Conservation (phyloP, 2,113 vertebrate species). For the Sterrhoptilus dennistouni region DNA sequence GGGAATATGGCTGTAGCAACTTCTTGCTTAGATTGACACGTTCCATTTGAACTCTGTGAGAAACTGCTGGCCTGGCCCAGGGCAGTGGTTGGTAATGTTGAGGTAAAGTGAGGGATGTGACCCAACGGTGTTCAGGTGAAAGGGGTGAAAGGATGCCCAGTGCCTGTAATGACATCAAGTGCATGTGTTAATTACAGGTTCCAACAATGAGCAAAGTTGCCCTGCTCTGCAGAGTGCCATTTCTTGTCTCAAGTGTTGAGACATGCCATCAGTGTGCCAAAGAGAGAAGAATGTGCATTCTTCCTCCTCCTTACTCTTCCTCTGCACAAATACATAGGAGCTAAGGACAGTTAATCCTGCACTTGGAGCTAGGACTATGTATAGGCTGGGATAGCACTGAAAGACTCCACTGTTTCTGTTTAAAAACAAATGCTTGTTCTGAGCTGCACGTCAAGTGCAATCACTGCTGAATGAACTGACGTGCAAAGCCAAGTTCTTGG, state of each 20-base stretch:
- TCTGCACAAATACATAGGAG: background rate
- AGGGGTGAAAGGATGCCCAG: background rate
- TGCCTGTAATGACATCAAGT: background rate
- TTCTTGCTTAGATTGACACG: background rate
- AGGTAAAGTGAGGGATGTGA: background rate
- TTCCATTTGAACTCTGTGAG: background rate
- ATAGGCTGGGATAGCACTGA: slow-evolving; percentile 16
- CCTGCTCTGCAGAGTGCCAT: background rate
- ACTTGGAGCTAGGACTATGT: background rate
- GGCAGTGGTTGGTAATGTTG: background rate
- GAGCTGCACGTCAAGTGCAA: slow-evolving; percentile 39
- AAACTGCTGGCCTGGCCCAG: background rate
- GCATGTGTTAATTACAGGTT: background rate
- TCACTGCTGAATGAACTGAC: slow-evolving; percentile 52
- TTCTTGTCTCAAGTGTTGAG: background rate
- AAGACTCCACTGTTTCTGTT: slow-evolving; percentile 54
- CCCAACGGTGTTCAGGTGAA: accelerated
- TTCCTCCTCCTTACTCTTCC: background rate
- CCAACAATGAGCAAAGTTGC: background rate
- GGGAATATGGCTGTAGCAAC: background rate
- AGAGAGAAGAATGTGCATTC: background rate
- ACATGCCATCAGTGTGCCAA: background rate
- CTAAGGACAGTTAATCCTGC: slow-evolving; percentile 24
- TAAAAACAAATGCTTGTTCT: slow-evolving; percentile 43
- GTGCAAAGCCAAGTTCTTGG: slow-evolving; percentile 31